phyloP scores from a whole-genome alignment of 2,113 vertebrate genomes.

The Camelus bactrianus region DNA sequence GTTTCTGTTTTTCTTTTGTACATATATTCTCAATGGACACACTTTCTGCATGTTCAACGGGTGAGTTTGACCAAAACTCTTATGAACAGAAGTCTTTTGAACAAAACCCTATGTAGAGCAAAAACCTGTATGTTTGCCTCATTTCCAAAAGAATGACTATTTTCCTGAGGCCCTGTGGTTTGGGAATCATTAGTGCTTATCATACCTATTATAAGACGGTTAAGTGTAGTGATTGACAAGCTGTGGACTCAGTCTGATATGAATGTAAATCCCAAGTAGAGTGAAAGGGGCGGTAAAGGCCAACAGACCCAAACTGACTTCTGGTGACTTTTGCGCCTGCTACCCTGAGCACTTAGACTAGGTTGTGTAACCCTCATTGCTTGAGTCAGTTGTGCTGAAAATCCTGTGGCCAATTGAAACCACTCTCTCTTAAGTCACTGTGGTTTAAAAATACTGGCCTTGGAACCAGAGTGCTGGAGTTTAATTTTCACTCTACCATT shows the following conservation, averaged over 20 bases:
- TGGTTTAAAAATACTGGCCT: conserved; percentile 24
- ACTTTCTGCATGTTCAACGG: conserved; percentile 50
- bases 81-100: conserved; percentile 10
- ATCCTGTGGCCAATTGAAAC: background rate
- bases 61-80: conserved; percentile 51
- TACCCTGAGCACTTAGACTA: background rate
- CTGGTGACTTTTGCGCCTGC: background rate
- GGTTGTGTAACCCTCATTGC: background rate
- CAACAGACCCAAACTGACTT: background rate
- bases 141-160: conserved; percentile 17
- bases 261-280: background rate
- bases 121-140: background rate
- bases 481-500: background rate
- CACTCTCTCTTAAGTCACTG: background rate
- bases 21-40: conserved; percentile 29
- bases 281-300: background rate
- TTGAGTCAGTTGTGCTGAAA: conserved; percentile 2
- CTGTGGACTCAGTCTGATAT: background rate
- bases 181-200: background rate
- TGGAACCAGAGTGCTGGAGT: background rate
- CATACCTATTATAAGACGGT: background rate
- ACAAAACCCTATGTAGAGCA: background rate
- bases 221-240: background rate
- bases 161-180: conserved; percentile 12
- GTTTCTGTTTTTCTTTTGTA: conserved; percentile 50